These are phyloP conservation scores for Bombycilla garrulus DNA, from an alignment of 2,113 vertebrate species.

Conservation along the genomic window DNA sequence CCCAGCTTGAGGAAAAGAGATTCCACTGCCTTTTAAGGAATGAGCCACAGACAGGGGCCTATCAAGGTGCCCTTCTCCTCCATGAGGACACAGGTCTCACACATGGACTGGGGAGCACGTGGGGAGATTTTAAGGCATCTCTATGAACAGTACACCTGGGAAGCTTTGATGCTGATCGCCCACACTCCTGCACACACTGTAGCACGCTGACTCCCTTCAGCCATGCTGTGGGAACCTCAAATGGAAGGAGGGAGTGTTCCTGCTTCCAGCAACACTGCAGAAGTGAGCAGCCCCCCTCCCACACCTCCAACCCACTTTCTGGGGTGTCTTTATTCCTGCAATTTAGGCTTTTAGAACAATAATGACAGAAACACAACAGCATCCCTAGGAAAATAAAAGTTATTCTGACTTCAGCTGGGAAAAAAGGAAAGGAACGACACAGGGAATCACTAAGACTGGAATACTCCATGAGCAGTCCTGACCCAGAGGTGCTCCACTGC, in stretches of 20 bases:
- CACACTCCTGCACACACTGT: not conserved
- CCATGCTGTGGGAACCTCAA: not conserved
- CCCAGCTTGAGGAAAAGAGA: not conserved
- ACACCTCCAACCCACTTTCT: not conserved
- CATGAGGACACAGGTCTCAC: not conserved
- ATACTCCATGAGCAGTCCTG: not conserved
- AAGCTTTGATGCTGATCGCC: not conserved
- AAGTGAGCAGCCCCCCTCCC: not conserved
- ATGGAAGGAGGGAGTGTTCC: not conserved
- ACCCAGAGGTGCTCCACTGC: not conserved
- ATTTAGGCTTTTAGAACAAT: not conserved
- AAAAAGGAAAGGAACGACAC: not conserved
- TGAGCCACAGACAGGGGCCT: not conserved
- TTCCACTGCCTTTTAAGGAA: not conserved
- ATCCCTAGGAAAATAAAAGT: not conserved
- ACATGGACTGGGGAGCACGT: fast-evolving
- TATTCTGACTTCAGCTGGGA: not conserved
- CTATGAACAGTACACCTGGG: not conserved
- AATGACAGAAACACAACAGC: not conserved
- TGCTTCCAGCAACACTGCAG: not conserved
- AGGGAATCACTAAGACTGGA: not conserved
- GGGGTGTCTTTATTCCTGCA: not conserved
- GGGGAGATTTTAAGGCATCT: not conserved
- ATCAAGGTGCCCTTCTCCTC: not conserved
- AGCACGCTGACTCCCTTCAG: not conserved